Evolutionary conservation across 2,888 invertebrate species (phyloP).

Genomic region (Andrena dorsata): DNA sequence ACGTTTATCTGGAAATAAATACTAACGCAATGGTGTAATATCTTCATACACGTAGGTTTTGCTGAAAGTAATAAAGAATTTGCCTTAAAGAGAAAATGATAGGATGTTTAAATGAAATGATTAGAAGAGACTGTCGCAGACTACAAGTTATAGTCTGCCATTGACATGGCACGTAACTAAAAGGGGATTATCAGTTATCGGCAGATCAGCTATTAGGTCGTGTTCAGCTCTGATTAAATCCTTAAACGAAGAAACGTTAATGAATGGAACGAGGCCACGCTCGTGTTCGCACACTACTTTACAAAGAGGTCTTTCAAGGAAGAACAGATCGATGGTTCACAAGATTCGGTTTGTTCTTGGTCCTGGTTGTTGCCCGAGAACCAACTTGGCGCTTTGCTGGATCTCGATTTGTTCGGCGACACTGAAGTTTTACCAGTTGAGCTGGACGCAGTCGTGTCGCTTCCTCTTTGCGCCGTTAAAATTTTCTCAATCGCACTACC

Average conservation of each 20-base stretch:
- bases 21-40: too few relatives aligned
- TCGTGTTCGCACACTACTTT: conserved; percentile 86
- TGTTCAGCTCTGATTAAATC: conserved; percentile 34
- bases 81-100: neutral
- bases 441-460: conserved; percentile 83
- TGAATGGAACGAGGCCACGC: conserved; percentile 19
- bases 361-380: conserved; percentile 88
- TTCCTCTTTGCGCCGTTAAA: conserved; percentile 87
- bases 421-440: conserved; percentile 77
- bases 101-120: neutral
- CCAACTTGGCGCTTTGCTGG: conserved; percentile 80
- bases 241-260: conserved; percentile 38
- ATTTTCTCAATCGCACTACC: conserved; percentile 95
- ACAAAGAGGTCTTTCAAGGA: conserved; percentile 95
- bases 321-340: conserved; percentile 93
- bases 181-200: conserved; percentile 42
- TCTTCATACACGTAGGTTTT: too few relatives aligned
- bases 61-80: neutral
- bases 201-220: conserved; percentile 45
- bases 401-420: conserved; percentile 82
- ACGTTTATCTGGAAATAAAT: too few relatives aligned
- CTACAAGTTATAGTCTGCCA: neutral
- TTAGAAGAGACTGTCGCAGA: neutral
- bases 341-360: conserved; percentile 89
- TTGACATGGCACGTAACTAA: neutral